Percentiles rank a stretch among this genome's conserved stretches.
These are phyloP conservation scores for Ciconia stormi DNA, from an alignment of 2,113 vertebrate genomes.

Conservation along the genomic window DNA sequence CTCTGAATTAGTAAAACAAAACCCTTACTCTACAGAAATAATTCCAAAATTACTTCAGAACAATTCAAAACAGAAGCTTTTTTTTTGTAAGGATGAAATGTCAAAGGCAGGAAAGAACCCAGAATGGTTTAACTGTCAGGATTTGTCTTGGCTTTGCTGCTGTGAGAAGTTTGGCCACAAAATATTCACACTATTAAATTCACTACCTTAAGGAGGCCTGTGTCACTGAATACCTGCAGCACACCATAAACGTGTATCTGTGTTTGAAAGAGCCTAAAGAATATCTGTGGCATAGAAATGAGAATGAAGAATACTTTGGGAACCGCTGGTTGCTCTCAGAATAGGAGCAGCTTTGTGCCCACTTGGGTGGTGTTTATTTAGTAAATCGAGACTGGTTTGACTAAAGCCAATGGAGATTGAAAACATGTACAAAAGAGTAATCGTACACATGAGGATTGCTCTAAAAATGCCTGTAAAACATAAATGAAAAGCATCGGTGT, in stretches of 20 bases:
- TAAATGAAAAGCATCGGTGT: neutral
- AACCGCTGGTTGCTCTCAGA: neutral
- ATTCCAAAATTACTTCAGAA: neutral
- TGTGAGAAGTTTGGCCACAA: neutral
- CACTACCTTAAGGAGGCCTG: neutral
- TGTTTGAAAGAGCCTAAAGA: neutral
- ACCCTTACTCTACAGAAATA: neutral
- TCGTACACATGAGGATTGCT: neutral
- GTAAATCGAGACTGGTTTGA: neutral
- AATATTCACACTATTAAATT: neutral
- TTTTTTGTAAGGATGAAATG: neutral
- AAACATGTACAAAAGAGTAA: neutral
- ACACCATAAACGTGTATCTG: neutral
- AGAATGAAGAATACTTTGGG: neutral
- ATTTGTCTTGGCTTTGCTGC: constrained; percentile 17
- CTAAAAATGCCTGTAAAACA: neutral
- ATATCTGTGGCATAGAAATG: neutral
- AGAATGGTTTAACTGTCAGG: neutral
- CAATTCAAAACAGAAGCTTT: neutral
- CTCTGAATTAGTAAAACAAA: neutral
- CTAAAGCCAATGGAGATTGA: neutral
- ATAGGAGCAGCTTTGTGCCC: neutral
- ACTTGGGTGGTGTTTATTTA: neutral
- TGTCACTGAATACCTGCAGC: neutral
- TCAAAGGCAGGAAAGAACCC: neutral